Evolutionary conservation across 2,113 vertebrate species (phyloP).

Genomic region (Anthoscopus minutus): DNA sequence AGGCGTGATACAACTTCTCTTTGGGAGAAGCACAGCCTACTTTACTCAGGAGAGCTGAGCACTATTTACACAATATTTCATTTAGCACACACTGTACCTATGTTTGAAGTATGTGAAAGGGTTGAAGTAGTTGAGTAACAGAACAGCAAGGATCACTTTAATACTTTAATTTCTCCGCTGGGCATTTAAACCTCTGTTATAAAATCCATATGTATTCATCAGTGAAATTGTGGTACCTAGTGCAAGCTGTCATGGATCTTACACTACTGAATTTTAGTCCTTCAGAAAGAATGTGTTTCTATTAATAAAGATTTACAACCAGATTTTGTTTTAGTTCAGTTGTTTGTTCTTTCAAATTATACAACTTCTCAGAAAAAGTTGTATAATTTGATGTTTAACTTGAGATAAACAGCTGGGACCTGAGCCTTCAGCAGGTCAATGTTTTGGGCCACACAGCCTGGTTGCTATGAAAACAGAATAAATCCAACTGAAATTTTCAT

Average conservation of each 20-base stretch:
- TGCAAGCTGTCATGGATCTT: slow-evolving; percentile 37
- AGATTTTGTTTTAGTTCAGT: neutral
- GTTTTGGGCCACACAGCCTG: neutral
- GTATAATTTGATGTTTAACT: neutral
- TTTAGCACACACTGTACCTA: neutral
- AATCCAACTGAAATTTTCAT: neutral
- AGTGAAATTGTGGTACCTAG: slow-evolving; percentile 52
- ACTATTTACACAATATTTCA: neutral
- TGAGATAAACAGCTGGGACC: neutral
- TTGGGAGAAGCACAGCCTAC: neutral
- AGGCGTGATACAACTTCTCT: neutral
- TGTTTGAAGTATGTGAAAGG: neutral
- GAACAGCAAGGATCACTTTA: slow-evolving; percentile 35
- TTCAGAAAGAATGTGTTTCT: slow-evolving; percentile 70
- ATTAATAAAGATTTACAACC: slow-evolving; percentile 75
- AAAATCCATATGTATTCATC: slow-evolving; percentile 22
- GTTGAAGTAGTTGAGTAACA: neutral
- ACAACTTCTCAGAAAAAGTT: neutral
- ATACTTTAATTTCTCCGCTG: slow-evolving; percentile 19
- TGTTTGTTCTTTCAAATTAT: neutral
- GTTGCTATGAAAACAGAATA: neutral
- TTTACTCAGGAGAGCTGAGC: neutral
- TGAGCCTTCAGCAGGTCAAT: neutral
- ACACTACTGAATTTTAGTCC: slow-evolving; percentile 57
- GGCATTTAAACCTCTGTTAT: slow-evolving; percentile 34